Evolutionary conservation across 1,140 invertebrate genomes (phyloP), one percentile per base, ranked within the genome.

Genomic region (Platorchestia sp.): DNA sequence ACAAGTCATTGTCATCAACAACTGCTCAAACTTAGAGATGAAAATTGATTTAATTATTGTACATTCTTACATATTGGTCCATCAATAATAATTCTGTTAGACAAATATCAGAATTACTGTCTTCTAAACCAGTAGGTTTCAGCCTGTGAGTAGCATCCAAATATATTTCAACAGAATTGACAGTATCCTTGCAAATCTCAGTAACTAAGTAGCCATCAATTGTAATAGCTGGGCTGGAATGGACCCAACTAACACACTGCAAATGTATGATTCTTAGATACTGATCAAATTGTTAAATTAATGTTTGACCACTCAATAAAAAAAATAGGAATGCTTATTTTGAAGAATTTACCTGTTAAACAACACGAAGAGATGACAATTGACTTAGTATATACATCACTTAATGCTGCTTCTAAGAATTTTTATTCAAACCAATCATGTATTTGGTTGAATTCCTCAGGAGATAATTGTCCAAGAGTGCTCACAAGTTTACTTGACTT

Each of bases 201-300:
- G 42, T 14, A 1, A 91, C 22, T 44, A 7, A 42, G 42, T 91
- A 91, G 22, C 44, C 89, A 22, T 44, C 7, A 7, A 91, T 44
- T 42, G 14, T 41, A 44, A 91, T 45, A 7, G 43, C 6, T 22
- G 89, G 41, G 36, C 43, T 91, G 42, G 43, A 91, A 91, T 91
- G 89, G 89, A 91, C 42, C 7, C 89, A 36, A 43, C 41, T 36
- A 40, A 91, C 22, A 10, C 89, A 43, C 42, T 91, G 41, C n/a
- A 91, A 43, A 45, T 91, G 89, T 36, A 91, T 45, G 89, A 91
- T 44, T 41, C 7, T 10, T 22, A 41, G 44, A 91, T 91, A 91
- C n/a, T 44, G 6, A 5, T 91, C 89, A 91, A 91, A 91, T 42
- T 91, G 89, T 14, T 91, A 91, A 44, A 91, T 91, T 27, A 44